phyloP scores from a whole-genome alignment of 2,888 invertebrate species.

The Athetis lepigone region DNA sequence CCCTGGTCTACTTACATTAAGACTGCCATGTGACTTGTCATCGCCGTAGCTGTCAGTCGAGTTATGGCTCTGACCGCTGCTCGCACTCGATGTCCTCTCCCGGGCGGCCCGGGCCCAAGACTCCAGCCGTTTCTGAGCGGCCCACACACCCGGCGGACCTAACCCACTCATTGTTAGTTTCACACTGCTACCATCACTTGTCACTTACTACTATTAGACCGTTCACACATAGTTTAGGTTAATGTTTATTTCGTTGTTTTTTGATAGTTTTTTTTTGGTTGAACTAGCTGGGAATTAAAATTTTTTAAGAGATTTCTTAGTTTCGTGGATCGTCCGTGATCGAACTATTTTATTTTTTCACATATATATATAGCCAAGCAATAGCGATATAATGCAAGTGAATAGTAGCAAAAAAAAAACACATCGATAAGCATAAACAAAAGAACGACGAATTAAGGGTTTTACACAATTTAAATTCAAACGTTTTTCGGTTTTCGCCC shows the following conservation, averaged over 20 bases:
- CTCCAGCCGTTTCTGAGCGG: constrained; percentile 94
- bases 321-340: too few species aligned
- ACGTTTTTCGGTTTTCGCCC: neutral
- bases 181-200: constrained; percentile 67
- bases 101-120: constrained; percentile 94
- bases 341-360: too few species aligned
- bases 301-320: neutral
- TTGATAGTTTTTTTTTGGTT: constrained; percentile 24
- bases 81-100: constrained; percentile 91
- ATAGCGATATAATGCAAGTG: too few species aligned
- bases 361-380: too few species aligned
- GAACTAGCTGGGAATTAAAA: constrained; percentile 9
- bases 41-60: constrained; percentile 89
- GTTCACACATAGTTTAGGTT: constrained; percentile 35
- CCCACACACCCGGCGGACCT: constrained; percentile 94
- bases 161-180: constrained; percentile 91
- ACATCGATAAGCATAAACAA: too few species aligned
- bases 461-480: too few species aligned
- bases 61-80: constrained; percentile 90
- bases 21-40: constrained; percentile 86
- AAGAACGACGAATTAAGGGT: too few species aligned
- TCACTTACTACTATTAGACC: constrained; percentile 40
- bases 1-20: constrained; percentile 76
- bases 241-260: constrained; percentile 54
- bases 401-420: too few species aligned